A percentile compares a stretch with the other conserved stretches of the same genome.
phyloP scores from a whole-genome alignment of 2,888 invertebrate species.

The Sinelater perroti region DNA sequence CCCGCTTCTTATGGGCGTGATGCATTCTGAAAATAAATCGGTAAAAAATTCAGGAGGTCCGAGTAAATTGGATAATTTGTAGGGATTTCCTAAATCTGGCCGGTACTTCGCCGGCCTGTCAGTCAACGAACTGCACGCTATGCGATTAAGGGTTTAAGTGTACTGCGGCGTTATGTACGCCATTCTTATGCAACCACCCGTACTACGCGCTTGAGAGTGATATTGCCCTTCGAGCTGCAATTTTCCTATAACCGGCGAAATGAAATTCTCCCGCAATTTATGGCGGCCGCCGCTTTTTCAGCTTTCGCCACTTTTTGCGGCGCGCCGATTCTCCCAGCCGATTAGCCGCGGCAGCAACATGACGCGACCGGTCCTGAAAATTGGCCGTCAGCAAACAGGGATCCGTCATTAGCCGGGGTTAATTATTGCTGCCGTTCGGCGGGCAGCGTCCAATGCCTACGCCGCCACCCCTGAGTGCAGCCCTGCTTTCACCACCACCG shows the following conservation, averaged over 20 bases:
- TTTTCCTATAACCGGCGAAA: neutral
- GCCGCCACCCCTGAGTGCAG: slow-evolving; percentile 38
- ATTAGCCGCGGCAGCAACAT: neutral
- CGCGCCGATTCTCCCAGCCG: neutral
- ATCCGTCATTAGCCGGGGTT: slow-evolving; percentile 32
- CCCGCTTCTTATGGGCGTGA: no score
- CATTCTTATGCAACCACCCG: slow-evolving; percentile 6
- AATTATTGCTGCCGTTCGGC: slow-evolving; percentile 35
- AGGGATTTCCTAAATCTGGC: no score
- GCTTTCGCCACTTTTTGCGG: neutral
- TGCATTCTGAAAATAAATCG: no score
- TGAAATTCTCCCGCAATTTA: neutral
- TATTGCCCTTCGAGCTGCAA: neutral
- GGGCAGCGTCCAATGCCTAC: slow-evolving; percentile 35
- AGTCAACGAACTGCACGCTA: no score
- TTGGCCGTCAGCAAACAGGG: slow-evolving; percentile 12
- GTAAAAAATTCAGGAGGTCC: no score
- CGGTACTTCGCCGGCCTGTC: no score
- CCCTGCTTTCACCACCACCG: slow-evolving; percentile 38
- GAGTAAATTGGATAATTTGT: no score
- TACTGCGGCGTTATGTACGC: no score
- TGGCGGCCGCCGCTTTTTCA: neutral
- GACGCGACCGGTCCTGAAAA: slow-evolving; percentile 10
- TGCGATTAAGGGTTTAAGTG: no score
- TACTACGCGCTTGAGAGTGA: neutral